Base-by-base conservation (phyloP, 2,113 vertebrate genomes). In the Lontra canadensis region DNA sequence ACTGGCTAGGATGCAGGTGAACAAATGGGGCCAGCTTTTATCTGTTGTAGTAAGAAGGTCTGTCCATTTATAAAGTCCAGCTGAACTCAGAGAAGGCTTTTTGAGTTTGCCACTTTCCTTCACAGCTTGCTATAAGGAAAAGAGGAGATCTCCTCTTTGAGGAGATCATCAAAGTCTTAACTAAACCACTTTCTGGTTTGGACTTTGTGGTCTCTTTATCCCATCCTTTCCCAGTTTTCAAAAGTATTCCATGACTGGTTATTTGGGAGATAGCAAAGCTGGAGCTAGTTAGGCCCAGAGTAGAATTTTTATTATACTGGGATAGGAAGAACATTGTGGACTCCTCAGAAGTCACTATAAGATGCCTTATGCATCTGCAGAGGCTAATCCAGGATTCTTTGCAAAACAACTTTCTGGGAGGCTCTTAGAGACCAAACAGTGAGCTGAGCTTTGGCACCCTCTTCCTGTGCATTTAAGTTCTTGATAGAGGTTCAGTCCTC, bases 231-330 rank as follows among this genome's bases (percentile, higher is more conserved):
- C 52, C 36, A 90, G 78, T 71, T 96, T 97, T 49, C 65, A n/a
- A 85, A 83, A 90, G 80, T 57, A 88, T 92, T 94, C 88, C 36
- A 79, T 36, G 81, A 59, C 31, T 57, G 47, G 63, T 79, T 90
- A 69, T 94, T 71, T 94, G 47, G 67, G 18, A 89, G n/a, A 74
- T 52, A 83, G 52, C 23, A 67, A 52, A 21, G 29, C 85, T 83
- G 49, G 47, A 44, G 47, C 55, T 87, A 39, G 34, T 8, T 80
- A 65, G 42, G 25, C 39, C 74, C 63, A 11, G 6, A 79, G 55
- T n/a, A 57, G 44, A 95, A 18, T 93, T 57, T 88, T 91, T 55
- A 52, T 69, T 80, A 8, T 67, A 73, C 5, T 93, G 47, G 21
- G 10, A 39, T 81, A 59, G 39, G 61, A 96, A 78, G 63, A 88